phyloP scores from a whole-genome alignment of 2,888 invertebrate genomes.

The Chymomyza amoena region DNA sequence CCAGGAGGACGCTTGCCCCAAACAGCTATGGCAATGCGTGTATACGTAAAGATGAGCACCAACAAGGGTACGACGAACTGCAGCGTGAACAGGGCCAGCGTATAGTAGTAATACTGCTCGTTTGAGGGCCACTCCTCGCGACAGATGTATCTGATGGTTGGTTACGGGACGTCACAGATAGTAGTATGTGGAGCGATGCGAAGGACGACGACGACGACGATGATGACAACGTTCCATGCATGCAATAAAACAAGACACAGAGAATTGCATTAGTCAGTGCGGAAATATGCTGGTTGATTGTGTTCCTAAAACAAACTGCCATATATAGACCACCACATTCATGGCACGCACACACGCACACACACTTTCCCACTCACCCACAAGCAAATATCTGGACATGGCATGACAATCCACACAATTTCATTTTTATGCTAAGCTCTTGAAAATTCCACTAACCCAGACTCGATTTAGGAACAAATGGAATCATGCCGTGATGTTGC shows the following conservation, averaged over 20 bases:
- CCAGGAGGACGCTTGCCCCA: slow-evolving; percentile 94
- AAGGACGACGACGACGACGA: too few species aligned
- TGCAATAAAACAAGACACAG: slow-evolving; percentile 29
- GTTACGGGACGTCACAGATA: not conserved
- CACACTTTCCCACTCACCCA: slow-evolving; percentile 8
- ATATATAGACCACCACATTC: slow-evolving; percentile 13
- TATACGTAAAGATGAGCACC: slow-evolving; percentile 91
- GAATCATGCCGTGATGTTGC: not conserved
- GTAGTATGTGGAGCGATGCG: too few species aligned
- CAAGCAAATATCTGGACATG: not conserved
- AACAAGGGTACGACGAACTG: slow-evolving; percentile 91
- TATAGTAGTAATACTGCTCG: slow-evolving; percentile 85
- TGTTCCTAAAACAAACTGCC: slow-evolving; percentile 19
- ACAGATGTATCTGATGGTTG: slow-evolving; percentile 83
- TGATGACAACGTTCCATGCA: slow-evolving; percentile 10
- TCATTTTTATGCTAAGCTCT: slow-evolving; percentile 22
- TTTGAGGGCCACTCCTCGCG: slow-evolving; percentile 85
- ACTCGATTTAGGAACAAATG: not conserved
- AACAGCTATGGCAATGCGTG: slow-evolving; percentile 90
- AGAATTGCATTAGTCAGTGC: slow-evolving; percentile 28
- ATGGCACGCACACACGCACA: slow-evolving; percentile 22
- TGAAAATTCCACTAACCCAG: not conserved
- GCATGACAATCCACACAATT: slow-evolving; percentile 1
- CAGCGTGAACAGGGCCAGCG: slow-evolving; percentile 86
- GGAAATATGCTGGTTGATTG: slow-evolving; percentile 19